Evolutionary conservation across 2,888 invertebrate species (phyloP), one percentile per base, ranked within the genome.

Genomic region (Pomacea canaliculata): DNA sequence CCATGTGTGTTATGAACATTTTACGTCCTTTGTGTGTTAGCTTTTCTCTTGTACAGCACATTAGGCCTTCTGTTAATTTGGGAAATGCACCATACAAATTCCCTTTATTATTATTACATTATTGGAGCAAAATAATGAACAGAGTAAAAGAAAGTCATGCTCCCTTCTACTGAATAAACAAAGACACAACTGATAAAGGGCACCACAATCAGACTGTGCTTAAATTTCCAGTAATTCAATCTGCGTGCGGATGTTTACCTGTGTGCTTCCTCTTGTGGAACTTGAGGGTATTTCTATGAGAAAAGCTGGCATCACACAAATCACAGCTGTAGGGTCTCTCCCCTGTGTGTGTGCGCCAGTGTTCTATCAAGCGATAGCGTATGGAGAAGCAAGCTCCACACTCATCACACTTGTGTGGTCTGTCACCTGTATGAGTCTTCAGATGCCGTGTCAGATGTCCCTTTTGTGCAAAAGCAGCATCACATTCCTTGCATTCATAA

Each of bases 251-350:
- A 37, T 37, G 37, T 37, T 67, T 19, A 74, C 74, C 74, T 13
- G 74, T 68, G 19, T 74, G 74, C 46, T 74, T 56, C 10, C 74
- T 46, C 62, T 69, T 74, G 69, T 74, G 74, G 62, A 74, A 74
- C 56, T 74, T 74, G 56, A 74, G 69, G 16, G 74, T 74, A 49
- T 74, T 74, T 56, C 68, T 67, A 37, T 74, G 74, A 56, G 74
- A 69, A 59, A 74, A 74, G 51, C 68, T 67, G 16, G 74, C 74
- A n/a, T 62, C n/a, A 48, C 74, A 74, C 37, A 74, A n/a, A 59
- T 73, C 37, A 73, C 81, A 78, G 62, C 66, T 37, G 68, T 77
- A 70, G n/a, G 70, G 73, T 3, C 73, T 60, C 27, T 73, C 73
- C 59, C 73, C 70, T 27, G 73, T 69, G 68, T 73, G 74, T 27